These are phyloP conservation scores for Orius insidiosus DNA, from an alignment of 1,140 invertebrate species.

Conservation along the genomic window DNA sequence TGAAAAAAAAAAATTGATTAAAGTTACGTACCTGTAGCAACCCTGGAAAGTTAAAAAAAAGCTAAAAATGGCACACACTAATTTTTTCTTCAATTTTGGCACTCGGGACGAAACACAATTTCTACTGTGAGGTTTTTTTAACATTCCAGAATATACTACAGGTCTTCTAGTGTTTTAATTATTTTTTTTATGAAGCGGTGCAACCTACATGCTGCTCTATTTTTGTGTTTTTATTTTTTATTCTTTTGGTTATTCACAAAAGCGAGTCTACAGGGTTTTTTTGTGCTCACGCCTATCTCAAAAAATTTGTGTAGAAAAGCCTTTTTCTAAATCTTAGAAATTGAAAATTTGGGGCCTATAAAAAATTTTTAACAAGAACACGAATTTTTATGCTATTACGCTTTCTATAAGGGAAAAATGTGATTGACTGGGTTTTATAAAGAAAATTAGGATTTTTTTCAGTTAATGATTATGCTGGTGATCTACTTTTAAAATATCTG, in stretches of 20 bases:
- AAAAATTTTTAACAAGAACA: too few species aligned
- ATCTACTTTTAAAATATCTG: too few species aligned
- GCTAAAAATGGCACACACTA: neutral
- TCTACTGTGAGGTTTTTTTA: slow-evolving; percentile 6
- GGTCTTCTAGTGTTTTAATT: slow-evolving; percentile 7
- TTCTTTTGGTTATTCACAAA: neutral
- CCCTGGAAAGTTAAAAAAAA: slow-evolving; percentile 5
- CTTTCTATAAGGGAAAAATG: too few species aligned
- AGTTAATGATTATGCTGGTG: too few species aligned
- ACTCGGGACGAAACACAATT: slow-evolving; percentile 11
- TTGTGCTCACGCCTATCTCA: too few species aligned
- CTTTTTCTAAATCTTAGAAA: too few species aligned
- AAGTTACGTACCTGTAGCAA: slow-evolving; percentile 14
- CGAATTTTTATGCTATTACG: too few species aligned
- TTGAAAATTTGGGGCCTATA: too few species aligned
- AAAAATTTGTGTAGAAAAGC: too few species aligned
- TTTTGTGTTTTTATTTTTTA: neutral
- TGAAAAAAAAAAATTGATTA: slow-evolving; percentile 3
- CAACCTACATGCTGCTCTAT: slow-evolving; percentile 6
- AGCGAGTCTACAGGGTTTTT: neutral
- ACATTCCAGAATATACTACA: slow-evolving; percentile 15
- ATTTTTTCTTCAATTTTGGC: neutral
- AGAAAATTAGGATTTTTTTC: too few species aligned
- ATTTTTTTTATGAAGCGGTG: neutral
- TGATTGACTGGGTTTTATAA: too few species aligned